These are phyloP conservation scores for Sciurus vulgaris DNA, from an alignment of 2,797 vertebrate species.

Conservation along the genomic window DNA sequence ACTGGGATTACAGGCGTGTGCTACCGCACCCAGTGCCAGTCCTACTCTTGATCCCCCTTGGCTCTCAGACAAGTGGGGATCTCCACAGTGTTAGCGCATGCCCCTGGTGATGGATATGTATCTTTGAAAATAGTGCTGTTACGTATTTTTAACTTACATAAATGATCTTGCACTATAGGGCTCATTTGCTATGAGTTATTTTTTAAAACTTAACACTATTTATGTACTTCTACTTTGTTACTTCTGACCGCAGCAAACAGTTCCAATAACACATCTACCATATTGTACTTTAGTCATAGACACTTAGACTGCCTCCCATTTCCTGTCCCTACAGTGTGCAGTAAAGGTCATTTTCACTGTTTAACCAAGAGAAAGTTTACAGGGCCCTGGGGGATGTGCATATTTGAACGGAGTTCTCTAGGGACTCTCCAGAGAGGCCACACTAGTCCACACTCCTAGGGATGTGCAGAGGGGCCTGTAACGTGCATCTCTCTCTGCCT, in stretches of 20 bases:
- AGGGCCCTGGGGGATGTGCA: not conserved
- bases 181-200: not conserved
- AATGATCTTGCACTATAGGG: not conserved
- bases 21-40: not conserved
- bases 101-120: accelerated
- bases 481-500: too few relatives aligned
- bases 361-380: not conserved
- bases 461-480: not conserved
- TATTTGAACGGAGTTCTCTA: not conserved
- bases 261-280: not conserved
- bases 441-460: not conserved
- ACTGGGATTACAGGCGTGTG: too few relatives aligned
- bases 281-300: not conserved
- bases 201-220: not conserved
- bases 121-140: not conserved
- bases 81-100: accelerated
- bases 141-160: not conserved
- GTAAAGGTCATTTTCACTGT: not conserved
- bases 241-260: not conserved
- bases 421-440: not conserved
- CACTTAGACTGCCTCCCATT: not conserved
- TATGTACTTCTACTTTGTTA: not conserved
- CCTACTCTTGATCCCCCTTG: too few relatives aligned
- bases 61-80: too few relatives aligned
- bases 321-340: not conserved